Evolutionary conservation across 2,888 invertebrate species (phyloP), one percentile per base, ranked within the genome.

Genomic region (Pristionchus entomophagus): DNA sequence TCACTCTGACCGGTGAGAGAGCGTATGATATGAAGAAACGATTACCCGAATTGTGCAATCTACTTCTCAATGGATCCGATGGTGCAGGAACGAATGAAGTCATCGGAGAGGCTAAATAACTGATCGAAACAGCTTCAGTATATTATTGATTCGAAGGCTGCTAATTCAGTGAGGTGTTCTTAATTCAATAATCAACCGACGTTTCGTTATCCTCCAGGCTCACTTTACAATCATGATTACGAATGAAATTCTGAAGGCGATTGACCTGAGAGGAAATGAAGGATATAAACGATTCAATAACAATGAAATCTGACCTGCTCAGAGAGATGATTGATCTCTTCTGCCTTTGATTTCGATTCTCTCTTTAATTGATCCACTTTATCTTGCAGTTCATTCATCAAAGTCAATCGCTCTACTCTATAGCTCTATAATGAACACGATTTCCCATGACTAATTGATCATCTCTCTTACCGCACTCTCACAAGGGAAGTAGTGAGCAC

Each of bases 321-420:
- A 26, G 41, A 45, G 12, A 83, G 45, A 41, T 62, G 22, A 5
- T 62, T 62, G 62, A 83, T 83, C 62, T 83, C 62, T 14, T 62
- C 83, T 14, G 45, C 35, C 49, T 84, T 84, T 29, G 32, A 26
- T 14, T 41, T 69, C 6, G 38, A 38, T 41, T 84, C 84, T 59
- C 73, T 84, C 41, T 84, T 84, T 35, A 73, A 84, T 35, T 73
- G 84, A 84, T 84, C 84, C 10, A 73, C 73, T 53, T 84, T 69
- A 17, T 84, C 84, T 84, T 84, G 73, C 35, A 84, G 26, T 53
- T 84, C 84, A 32, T 73, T 69, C 84, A 84, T 73, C 38, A 84
- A 53, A 29, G 41, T 14, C 2, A 69, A 51, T 51, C 84, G 69
- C 10, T 73, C n/a, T n/a, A n/a, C n/a, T n/a, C n/a, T n/a, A n/a